Base-by-base conservation (phyloP, 2,113 vertebrate species). In the Pseudopodoces humilis region DNA sequence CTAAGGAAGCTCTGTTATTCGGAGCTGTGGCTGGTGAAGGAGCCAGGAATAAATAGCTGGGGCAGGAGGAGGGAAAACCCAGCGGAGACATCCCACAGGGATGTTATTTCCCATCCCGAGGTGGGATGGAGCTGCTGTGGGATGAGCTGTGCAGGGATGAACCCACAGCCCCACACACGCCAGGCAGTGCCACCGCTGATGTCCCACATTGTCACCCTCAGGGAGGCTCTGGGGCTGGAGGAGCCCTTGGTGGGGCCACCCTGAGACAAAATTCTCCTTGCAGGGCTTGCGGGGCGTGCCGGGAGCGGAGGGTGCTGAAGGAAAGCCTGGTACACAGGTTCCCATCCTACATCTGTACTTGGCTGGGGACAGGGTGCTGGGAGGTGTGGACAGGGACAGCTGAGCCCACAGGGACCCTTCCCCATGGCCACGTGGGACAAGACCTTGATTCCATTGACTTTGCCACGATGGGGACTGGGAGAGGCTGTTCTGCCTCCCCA, bases 251-350 rank as follows among this genome's bases (percentile, higher is more conserved):
- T 49, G 39, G 64, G 64, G 35, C 3, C 37, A 44, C 19, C 30
- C 27, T 92, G 63, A 94, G 44, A 5, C 1, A 2, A 37, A 35
- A 6, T 21, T 92, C 76, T 85, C 86, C 55, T 78, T 96, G 63
- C 96, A 99, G 99, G 99, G 98, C 97, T 97, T 94, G 7, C 96
- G 90, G 50, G 99, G 98, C 31, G 69, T 92, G 82, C 97, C 94
- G 3, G 99, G 98, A 97, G 95, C 47, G 18, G 92, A 93, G 60
- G 97, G 97, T 2, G 9, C 97, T 67, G 98, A 98, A 97, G 97
- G 98, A 97, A 98, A 97, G 97, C 97, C 97, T 94, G 97, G 98
- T 98, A 98, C 96, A 97, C 97, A 98, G 98, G 98, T 98, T 98
- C 97, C 97, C 97, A 95, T 97, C 96, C 95, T 95, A 74, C 85